Conservation (phyloP, 2,113 vertebrate species). For the Engystomops pustulosus region DNA sequence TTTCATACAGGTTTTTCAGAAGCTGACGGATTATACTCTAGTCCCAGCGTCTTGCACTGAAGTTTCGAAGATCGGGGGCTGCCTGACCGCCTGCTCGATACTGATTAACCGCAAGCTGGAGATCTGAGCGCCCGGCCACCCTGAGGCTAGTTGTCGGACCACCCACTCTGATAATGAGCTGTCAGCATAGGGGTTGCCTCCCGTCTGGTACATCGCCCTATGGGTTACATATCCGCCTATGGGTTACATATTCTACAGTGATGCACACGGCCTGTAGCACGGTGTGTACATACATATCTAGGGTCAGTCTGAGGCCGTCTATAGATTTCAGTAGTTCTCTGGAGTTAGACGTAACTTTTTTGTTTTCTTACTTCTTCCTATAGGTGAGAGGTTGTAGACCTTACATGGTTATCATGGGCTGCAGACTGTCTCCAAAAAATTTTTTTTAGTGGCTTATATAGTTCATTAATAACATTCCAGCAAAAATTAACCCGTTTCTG, state of each 20-base stretch:
- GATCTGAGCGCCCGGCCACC: not conserved
- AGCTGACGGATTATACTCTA: conserved; percentile 84
- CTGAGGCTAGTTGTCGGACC: not conserved
- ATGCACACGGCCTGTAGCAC: not conserved
- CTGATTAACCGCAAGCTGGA: conserved; percentile 78
- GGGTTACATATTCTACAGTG: not conserved
- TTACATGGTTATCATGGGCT: not conserved
- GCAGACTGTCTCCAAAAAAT: not conserved
- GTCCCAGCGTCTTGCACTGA: conserved; percentile 88
- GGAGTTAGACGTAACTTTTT: conserved; percentile 7
- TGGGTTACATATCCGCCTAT: not conserved
- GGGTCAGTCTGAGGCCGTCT: conserved; percentile 18
- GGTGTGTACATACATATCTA: not conserved
- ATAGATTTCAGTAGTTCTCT: not conserved
- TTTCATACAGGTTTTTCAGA: conserved; percentile 81
- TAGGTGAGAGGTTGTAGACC: not conserved
- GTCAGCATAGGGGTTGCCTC: conserved; percentile 12
- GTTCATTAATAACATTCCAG: not conserved
- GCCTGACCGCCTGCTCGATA: conserved; percentile 86
- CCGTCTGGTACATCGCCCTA: not conserved
- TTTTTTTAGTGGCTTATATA: not conserved
- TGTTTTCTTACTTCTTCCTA: not conserved
- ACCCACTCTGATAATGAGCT: not conserved
- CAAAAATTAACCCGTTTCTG: not conserved
- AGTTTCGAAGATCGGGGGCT: conserved; percentile 81